Evolutionary conservation across 1,140 invertebrate genomes (phyloP), one percentile per base, ranked within the genome.

Genomic region (Zaprionus tsacasi): DNA sequence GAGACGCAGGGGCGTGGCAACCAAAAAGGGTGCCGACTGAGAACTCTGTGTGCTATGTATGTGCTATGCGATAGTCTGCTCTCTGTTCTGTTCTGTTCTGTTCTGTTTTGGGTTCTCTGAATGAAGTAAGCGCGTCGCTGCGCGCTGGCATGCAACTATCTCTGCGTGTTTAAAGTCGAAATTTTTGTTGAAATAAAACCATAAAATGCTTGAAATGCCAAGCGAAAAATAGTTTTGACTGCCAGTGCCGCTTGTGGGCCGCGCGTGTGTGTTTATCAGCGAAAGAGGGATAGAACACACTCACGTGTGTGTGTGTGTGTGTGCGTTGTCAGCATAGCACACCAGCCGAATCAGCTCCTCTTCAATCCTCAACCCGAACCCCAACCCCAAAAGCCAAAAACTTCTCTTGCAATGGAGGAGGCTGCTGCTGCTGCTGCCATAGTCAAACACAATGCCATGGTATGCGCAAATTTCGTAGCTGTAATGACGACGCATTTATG

Each of bases 181-280:
- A 70, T 87, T 87, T 87, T 87, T 88, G 83, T 87, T 68, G 80
- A 87, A 87, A 87, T 87, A 87, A 87, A 83, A 87, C 83, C 83
- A 87, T 87, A 78, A 87, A 87, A 87, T 87, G 80, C 85, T 88
- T 88, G 83, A 87, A 87, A 87, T 87, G 80, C 83, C 83, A 87
- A 83, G 83, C 83, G 83, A 87, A 87, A 88, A 87, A 87, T 87
- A 87, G 83, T 87, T 87, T 87, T 87, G 83, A 87, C 83, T 87
- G 83, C 70, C 79, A 61, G n/a, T 7, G 12, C 55, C 65, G 60
- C 67, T 58, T 40, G 13, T 36, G 66, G 21, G 21, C 21, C 57
- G n/a, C n/a, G n/a, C 35, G 52, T 25, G 35, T 40, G 52, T 25
- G 35, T 40, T 60, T 58, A 69, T 43, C 38, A 67, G 13, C 30